A percentile compares a stretch with the other conserved stretches of the same genome.
Conservation (phyloP, 2,888 invertebrate species). For the Netelia fuscicornis region DNA sequence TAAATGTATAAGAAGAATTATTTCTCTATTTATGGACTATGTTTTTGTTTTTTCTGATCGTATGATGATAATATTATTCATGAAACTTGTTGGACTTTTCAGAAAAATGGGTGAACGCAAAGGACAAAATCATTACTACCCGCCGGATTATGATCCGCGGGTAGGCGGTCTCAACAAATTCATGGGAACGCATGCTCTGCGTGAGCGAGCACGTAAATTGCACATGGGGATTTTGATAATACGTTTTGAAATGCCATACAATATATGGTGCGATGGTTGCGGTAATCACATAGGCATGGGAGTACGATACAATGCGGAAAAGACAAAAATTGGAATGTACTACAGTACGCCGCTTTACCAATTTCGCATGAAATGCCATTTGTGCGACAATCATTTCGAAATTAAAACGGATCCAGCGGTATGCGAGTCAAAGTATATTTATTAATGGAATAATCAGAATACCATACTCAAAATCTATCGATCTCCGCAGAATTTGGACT, state of each 20-base stretch:
- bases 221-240: constrained; percentile 98
- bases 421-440: constrained; percentile 81
- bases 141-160: constrained; percentile 98
- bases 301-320: constrained; percentile 98
- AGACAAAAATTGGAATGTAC: constrained; percentile 98
- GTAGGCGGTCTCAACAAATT: constrained; percentile 98
- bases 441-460: constrained; percentile 9
- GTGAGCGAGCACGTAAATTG: constrained; percentile 98
- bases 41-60: too few species aligned
- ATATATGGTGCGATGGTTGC: constrained; percentile 99
- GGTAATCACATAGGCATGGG: constrained; percentile 99
- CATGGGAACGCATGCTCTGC: constrained; percentile 96
- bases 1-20: background rate
- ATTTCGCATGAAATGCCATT: constrained; percentile 99
- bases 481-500: constrained; percentile 94
- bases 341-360: constrained; percentile 99
- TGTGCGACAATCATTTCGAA: constrained; percentile 98
- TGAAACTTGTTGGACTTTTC: background rate
- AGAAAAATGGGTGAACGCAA: constrained; percentile 97
- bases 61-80: too few species aligned
- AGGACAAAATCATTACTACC: constrained; percentile 98
- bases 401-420: constrained; percentile 99
- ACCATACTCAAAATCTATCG: background rate
- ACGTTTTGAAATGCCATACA: constrained; percentile 99
- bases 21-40: background rate